phyloP scores from a whole-genome alignment of 2,113 vertebrate species.

The Psettodes erumei region DNA sequence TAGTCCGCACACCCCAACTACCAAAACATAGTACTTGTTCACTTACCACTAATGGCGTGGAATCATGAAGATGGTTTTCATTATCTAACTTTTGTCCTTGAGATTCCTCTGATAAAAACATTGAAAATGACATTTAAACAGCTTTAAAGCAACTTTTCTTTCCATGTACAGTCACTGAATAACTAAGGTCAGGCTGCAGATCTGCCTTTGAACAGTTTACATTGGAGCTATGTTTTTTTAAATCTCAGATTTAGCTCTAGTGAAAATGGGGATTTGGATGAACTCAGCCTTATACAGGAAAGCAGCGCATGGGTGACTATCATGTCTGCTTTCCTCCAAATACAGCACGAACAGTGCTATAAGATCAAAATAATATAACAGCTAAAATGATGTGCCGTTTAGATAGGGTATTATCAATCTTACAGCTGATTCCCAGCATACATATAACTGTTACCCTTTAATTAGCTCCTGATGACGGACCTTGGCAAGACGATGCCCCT shows the following conservation, averaged over 20 bases:
- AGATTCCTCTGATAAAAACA: neutral
- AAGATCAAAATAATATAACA: neutral
- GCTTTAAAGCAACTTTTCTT: neutral
- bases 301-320: constrained; percentile 1
- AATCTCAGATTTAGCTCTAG: neutral
- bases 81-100: neutral
- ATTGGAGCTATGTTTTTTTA: neutral
- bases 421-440: neutral
- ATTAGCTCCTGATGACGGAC: neutral
- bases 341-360: neutral
- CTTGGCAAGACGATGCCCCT: constrained; percentile 27
- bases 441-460: constrained; percentile 3
- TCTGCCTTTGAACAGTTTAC: neutral
- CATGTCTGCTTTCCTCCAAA: constrained; percentile 7
- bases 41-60: neutral
- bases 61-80: neutral
- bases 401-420: neutral
- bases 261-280: neutral
- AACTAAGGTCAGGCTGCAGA: neutral
- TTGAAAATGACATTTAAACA: neutral
- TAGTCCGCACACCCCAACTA: neutral
- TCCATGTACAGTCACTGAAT: neutral
- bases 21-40: neutral
- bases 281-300: constrained; percentile 13
- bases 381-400: neutral